Evolutionary conservation across 2,888 invertebrate genomes (phyloP), one percentile per base, ranked within the genome.

Genomic region (Leptodirus hochenwartii): DNA sequence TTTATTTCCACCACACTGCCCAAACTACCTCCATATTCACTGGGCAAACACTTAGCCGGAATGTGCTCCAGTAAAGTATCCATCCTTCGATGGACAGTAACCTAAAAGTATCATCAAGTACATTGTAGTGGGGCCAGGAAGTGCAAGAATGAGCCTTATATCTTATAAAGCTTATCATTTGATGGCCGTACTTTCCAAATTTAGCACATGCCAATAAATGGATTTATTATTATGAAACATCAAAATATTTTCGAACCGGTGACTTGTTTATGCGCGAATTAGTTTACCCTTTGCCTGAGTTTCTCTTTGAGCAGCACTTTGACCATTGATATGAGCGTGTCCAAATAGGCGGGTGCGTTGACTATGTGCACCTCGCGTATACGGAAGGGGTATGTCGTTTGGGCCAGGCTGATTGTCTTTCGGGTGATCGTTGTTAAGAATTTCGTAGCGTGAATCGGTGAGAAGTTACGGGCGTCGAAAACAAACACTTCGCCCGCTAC

Each of bases 351-450:
- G 1, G 68, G 62, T 0, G 65, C 62, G 36, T 72, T 69, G 15
- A 74, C 59, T 5, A 74, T 58, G 47, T 74, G 71, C 33, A 72
- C 61, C 42, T 66, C 60, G 44, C 69, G 67, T 42, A 74, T 54
- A 39, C 71, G 58, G 38, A 69, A 65, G 11, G 70, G 69, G 46
- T 72, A 74, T 3, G 69, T 69, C 31, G 67, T 62, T 51, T 69
- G 63, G 4, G 68, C 66, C 20, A 69, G 57, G 25, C 63, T 59
- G 39, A 66, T 56, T 31, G 53, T 51, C 26, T 61, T 60, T 13
- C 61, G 53, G 20, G 65, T 47, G 8, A 61, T 28, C 3, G 47
- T 46, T 3, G 45, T 44, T 3, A 50, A 38, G n/a, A 50, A 42
- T 37, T 50, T 50, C 9, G 50, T 38, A n/a, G 51, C 36, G 26